Conservation (phyloP, 2,888 invertebrate species). For the Microdon myrmicae region DNA sequence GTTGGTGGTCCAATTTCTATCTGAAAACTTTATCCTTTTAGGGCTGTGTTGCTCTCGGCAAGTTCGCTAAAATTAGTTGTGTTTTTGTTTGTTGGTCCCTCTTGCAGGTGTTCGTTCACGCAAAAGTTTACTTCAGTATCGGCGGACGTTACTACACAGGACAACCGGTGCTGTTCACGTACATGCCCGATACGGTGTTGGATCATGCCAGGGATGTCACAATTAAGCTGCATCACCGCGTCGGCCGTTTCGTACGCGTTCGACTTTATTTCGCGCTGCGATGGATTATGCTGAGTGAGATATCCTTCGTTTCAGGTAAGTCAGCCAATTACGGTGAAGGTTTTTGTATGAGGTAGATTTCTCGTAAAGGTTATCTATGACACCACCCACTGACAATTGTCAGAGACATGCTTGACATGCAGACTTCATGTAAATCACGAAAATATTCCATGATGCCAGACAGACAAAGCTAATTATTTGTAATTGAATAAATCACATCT, state of each 20-base stretch:
- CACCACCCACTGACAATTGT: too few species aligned
- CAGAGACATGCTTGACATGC: conserved; percentile 1
- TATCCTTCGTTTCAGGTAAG: conserved; percentile 83
- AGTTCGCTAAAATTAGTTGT: conserved; percentile 13
- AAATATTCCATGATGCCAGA: conserved; percentile 14
- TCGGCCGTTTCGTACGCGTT: conserved; percentile 79
- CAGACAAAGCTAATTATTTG: conserved; percentile 34
- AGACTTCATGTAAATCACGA: conserved; percentile 20
- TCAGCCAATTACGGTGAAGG: conserved; percentile 21
- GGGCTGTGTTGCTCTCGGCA: conserved; percentile 7
- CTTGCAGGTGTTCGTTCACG: conserved; percentile 78
- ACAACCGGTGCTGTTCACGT: conserved; percentile 78
- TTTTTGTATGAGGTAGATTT: conserved; percentile 7
- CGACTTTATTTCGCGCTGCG: conserved; percentile 81
- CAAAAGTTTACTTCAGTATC: conserved; percentile 79
- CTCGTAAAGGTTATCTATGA: conserved; percentile 17
- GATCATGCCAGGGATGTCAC: conserved; percentile 84
- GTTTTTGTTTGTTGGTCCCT: background rate
- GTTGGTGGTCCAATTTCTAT: too few species aligned
- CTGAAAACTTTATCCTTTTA: conserved; percentile 36
- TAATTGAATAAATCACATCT: conserved; percentile 41
- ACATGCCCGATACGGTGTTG: conserved; percentile 78
- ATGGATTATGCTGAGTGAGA: conserved; percentile 89
- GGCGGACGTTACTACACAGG: conserved; percentile 78
- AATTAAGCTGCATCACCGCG: conserved; percentile 79